Evolutionary conservation across 92 coral and sea anemone genomes (phyloP).

Genomic region (Actinostola sp.): DNA sequence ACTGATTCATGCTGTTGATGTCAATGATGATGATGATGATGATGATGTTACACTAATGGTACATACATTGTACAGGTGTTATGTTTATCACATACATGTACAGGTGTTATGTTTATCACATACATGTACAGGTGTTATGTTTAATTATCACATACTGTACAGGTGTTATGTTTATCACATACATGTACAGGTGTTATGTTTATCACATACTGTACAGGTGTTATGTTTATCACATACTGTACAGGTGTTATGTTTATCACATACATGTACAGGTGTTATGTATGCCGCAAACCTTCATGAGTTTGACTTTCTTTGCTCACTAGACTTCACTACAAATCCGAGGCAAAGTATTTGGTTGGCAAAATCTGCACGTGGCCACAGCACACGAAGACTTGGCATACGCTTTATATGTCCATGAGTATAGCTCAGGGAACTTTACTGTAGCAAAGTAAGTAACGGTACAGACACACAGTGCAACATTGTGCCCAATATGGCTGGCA

Average conservation of each 20-base stretch:
- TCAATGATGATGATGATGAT: no score
- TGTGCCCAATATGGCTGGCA: no score
- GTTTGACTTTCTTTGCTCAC: not conserved
- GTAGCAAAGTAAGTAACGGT: slow-evolving; percentile 81
- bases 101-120: not conserved
- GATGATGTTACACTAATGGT: no score
- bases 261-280: not conserved
- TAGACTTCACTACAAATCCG: slow-evolving; percentile 82
- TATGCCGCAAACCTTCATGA: not conserved
- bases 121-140: no score
- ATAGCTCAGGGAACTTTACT: slow-evolving; percentile 94
- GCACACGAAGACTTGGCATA: slow-evolving; percentile 97
- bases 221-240: no score
- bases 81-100: not conserved
- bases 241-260: no score
- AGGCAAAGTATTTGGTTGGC: slow-evolving; percentile 81
- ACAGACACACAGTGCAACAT: no score
- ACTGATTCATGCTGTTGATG: no score
- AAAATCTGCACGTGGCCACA: slow-evolving; percentile 89
- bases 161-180: no score
- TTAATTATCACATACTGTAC: no score
- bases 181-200: not conserved
- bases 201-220: not conserved
- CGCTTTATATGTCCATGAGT: slow-evolving; percentile 94
- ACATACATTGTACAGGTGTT: no score